Evolutionary conservation across 2,888 invertebrate species (phyloP), one percentile per base, ranked within the genome.

Genomic region (Caenorhabditis becei): DNA sequence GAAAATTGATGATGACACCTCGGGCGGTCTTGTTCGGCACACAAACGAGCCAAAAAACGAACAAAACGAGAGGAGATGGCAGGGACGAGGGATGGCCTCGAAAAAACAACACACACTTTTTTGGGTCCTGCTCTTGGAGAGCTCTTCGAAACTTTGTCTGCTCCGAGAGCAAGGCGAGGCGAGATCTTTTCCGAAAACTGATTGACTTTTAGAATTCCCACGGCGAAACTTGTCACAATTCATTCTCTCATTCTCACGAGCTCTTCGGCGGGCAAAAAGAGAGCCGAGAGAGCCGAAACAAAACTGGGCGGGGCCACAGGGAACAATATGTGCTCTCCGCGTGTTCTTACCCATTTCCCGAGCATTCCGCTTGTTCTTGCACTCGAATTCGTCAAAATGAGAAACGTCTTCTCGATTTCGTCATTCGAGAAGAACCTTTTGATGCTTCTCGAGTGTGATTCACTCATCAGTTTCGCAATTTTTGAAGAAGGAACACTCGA

Each of bases 221-320:
- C 74, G 65, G 35, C 74, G 74, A 74, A 74, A 74, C 74, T 74
- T 74, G 74, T 74, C 74, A 74, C 74, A 74, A 74, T 74, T 74
- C 74, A 74, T 74, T 74, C 74, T 74, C 74, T 56, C 72, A 56
- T 63, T 63, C 63, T 71, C 62, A 62, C 62, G 70, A 61, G 51
- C 53, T 70, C 41, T 23, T 41, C 41, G 41, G 41, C 8, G 41
- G 41, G 41, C 41, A 41, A 41, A 41, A 41, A 41, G 41, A 24
- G 35, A 18, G n/a, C 47, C 26, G 35, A 4, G 41, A n/a, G 16
- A 23, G 56, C 24, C 18, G 28, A 20, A 41, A 41, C 41, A 74
- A 58, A 65, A 24, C 20, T 35, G 74, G 74, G 74, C 74, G 74
- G 58, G 18, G 74, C 51, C 18, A 20, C 23, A 32, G 32, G 37